phyloP scores from a whole-genome alignment of 2,888 invertebrate genomes.

The Hydriomena furcata region DNA sequence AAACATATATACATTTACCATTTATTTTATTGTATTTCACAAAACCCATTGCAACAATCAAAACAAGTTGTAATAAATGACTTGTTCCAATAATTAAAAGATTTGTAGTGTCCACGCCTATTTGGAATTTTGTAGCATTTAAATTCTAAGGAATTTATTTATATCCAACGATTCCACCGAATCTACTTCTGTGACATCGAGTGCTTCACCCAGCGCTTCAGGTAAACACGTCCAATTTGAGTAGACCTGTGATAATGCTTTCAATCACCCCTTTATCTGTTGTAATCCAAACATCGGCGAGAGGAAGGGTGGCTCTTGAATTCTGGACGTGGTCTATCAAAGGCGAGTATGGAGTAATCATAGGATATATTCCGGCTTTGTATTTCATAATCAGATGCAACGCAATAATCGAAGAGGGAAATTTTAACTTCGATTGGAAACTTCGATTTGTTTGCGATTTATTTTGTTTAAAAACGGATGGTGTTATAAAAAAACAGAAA shows the following conservation, averaged over 20 bases:
- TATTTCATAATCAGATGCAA: slow-evolving; percentile 61
- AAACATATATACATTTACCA: too few species aligned
- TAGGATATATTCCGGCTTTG: slow-evolving; percentile 54
- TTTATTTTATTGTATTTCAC: too few species aligned
- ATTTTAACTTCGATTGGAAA: neutral
- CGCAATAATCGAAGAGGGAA: slow-evolving; percentile 44
- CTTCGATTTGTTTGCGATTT: neutral
- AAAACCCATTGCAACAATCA: too few species aligned
- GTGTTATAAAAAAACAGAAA: too few species aligned
- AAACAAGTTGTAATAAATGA: too few species aligned
- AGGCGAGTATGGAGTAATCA: slow-evolving; percentile 50
- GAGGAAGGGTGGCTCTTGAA: slow-evolving; percentile 46
- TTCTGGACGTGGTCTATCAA: slow-evolving; percentile 49
- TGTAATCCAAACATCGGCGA: slow-evolving; percentile 54
- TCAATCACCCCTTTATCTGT: slow-evolving; percentile 59
- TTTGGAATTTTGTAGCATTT: too few species aligned
- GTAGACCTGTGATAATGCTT: slow-evolving; percentile 57
- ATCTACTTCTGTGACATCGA: slow-evolving; percentile 44
- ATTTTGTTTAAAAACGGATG: neutral
- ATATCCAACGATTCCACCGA: slow-evolving; percentile 39
- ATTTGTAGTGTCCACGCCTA: too few species aligned
- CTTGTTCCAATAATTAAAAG: neutral
- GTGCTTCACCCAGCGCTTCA: slow-evolving; percentile 62
- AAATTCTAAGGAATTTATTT: too few species aligned
- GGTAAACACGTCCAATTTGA: slow-evolving; percentile 64